Evolutionary conservation across 2,888 invertebrate genomes (phyloP).

Genomic region (Nipponacmea schrenckii): DNA sequence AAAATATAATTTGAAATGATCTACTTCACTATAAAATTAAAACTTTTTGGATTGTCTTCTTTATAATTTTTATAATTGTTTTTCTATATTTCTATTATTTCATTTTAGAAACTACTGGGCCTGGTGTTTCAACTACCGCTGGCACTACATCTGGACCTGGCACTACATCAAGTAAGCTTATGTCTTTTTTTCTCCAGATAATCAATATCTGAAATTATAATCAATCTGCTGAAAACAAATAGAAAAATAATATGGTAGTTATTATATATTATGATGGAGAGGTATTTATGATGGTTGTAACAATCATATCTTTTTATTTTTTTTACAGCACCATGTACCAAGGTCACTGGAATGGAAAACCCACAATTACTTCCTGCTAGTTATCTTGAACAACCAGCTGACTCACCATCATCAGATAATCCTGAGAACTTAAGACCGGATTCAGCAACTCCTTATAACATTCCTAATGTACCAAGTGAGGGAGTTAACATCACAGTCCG

Average conservation of each 20-base stretch:
- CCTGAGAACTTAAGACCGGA: background rate
- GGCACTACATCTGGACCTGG: background rate
- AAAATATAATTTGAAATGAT: too few species aligned
- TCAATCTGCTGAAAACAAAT: background rate
- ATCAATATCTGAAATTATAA: too few species aligned
- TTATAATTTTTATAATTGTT: too few species aligned
- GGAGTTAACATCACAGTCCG: too few species aligned
- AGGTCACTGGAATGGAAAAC: background rate
- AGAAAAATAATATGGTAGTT: background rate
- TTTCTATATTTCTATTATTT: background rate
- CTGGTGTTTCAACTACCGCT: background rate
- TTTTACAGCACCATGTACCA: background rate
- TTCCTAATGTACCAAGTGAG: too few species aligned
- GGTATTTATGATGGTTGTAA: too few species aligned
- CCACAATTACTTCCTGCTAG: background rate
- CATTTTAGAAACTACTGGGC: background rate
- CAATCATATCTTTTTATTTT: background rate
- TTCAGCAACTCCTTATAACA: too few species aligned
- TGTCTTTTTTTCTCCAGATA: background rate
- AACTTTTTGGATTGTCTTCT: too few species aligned
- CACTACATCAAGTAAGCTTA: background rate
- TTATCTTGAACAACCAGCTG: background rate
- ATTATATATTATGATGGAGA: too few species aligned
- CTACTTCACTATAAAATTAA: too few species aligned
- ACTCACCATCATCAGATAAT: background rate